phyloP scores from a whole-genome alignment of 2,797 vertebrate genomes.

The Tiaroga cobitis region DNA sequence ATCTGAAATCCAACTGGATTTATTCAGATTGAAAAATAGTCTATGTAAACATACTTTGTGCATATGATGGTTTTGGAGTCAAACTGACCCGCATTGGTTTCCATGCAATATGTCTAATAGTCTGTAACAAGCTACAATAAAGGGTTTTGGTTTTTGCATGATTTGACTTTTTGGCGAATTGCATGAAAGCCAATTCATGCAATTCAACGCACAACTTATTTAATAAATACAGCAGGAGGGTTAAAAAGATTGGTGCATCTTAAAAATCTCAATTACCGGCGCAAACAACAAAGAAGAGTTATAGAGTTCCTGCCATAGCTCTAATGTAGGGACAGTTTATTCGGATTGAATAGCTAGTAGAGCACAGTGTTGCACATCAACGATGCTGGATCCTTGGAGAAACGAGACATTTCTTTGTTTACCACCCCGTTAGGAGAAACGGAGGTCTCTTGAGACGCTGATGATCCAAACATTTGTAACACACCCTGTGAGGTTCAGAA shows the following conservation, averaged over 20 bases:
- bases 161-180: background rate
- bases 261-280: background rate
- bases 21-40: background rate
- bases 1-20: background rate
- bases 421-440: background rate
- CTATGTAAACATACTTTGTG: background rate
- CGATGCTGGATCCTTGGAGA: background rate
- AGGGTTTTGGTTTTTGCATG: too few relatives aligned
- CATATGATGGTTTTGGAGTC: background rate
- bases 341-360: background rate
- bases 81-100: background rate
- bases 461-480: constrained; percentile 1
- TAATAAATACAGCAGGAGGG: background rate
- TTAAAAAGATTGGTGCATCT: background rate
- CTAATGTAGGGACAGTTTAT: background rate
- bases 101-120: background rate
- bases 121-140: background rate
- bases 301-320: background rate
- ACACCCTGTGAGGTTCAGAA: background rate
- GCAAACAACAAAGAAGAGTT: background rate
- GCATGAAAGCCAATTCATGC: background rate
- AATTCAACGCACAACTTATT: background rate
- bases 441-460: background rate
- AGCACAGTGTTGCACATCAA: background rate
- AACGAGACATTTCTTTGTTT: constrained; percentile 15